Base-by-base conservation (phyloP, 2,888 invertebrate species). In the Leptopilina syphax region DNA sequence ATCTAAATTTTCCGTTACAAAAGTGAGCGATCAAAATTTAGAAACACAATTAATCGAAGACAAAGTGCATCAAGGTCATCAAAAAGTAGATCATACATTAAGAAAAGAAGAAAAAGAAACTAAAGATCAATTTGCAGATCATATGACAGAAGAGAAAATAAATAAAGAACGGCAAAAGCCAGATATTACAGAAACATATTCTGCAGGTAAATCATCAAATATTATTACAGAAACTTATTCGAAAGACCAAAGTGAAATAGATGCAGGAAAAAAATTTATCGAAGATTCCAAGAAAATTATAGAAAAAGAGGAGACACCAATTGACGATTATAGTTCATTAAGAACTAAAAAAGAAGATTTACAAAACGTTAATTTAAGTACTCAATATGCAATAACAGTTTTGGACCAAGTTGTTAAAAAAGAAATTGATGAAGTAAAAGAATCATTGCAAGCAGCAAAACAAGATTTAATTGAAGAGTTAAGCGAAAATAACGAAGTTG, bases 391-490 rank as follows among this genome's bases (percentile, higher is more conserved):
- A 10, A 90, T 91, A 77, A 91, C 90, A 7, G 91, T 91, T 8
- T 80, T 92, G n/a, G 89, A 91, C 84, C 91, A 92, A 83, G 92
- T 94, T 88, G 94, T 95, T 80, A 95, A 95, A 89, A 95, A 95
- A 92, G 94, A 96, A 84, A 94, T 96, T 76, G 95, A 95, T 86
- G 95, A 96, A 92, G 95, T 95, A 66, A 94, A 95, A 87, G 95
- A 95, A 88, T 95, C 95, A 27, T 91, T 95, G 81, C 95, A 95
- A 92, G 94, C 95, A 67, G 95, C 95, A 0, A 95, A 95, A 90
- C 95, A 94, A 85, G 95, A 95, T 91, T 93, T 95, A 7, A 95
- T 95, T 79, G 95, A 94, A 87, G 95, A 95, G 84, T 94, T 95
- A 9, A 95, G 94, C 83, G 94, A 94, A 76, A 94, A 94, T 88